Conservation (phyloP, 1,140 invertebrate genomes). For the Drosophila sechellia region DNA sequence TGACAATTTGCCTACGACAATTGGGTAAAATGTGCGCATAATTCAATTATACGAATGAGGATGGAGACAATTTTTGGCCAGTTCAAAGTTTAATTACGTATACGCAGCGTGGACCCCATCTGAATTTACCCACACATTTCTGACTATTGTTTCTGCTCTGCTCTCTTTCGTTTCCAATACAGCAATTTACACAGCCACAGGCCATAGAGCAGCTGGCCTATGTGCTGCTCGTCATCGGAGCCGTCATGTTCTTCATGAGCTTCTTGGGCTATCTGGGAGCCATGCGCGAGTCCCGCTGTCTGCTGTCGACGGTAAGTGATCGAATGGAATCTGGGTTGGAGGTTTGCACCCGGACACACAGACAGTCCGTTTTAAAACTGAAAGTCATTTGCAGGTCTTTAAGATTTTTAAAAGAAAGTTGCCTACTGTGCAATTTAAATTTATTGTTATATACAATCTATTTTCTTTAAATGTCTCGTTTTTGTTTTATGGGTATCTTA, state of each 20-base stretch:
- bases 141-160: conserved; percentile 10
- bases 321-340: conserved; percentile 10
- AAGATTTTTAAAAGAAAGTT: too few relatives aligned
- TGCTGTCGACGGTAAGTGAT: conserved; percentile 90
- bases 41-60: conserved; percentile 60
- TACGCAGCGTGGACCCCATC: conserved; percentile 49
- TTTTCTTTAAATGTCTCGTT: too few relatives aligned
- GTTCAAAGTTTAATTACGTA: conserved; percentile 76
- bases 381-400: neutral
- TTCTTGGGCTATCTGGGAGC: conserved; percentile 95
- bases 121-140: conserved; percentile 32
- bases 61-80: conserved; percentile 32
- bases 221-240: conserved; percentile 91
- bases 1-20: conserved; percentile 40
- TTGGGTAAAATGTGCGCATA: conserved; percentile 41
- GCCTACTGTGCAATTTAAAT: too few relatives aligned
- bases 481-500: too few relatives aligned
- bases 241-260: conserved; percentile 92
- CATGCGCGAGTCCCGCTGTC: conserved; percentile 91
- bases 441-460: too few relatives aligned
- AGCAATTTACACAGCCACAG: conserved; percentile 87
- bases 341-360: neutral
- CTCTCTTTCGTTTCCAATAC: conserved; percentile 44
- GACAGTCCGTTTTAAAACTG: neutral
- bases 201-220: conserved; percentile 89